Conservation (phyloP, 2,113 vertebrate genomes). For the Aplodontia rufa region DNA sequence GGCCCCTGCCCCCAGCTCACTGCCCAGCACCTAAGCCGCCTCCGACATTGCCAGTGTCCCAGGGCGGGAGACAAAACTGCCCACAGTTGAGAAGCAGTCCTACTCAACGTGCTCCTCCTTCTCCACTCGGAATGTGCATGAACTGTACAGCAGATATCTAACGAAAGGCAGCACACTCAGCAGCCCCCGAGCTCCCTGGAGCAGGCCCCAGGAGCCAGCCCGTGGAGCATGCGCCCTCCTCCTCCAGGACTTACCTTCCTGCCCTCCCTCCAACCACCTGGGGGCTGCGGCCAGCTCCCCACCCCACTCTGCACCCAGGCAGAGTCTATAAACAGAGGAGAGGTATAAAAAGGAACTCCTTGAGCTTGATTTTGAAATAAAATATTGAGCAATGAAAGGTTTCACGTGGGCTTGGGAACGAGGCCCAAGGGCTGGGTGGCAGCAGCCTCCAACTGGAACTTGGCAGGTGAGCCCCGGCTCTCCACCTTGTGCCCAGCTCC, state of each 20-base stretch:
- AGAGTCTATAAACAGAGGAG: background rate
- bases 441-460: accelerated
- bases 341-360: background rate
- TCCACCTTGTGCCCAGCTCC: background rate
- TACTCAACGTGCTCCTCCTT: accelerated
- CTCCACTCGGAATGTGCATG: accelerated
- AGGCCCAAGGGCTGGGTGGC: background rate
- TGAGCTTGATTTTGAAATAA: background rate
- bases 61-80: accelerated
- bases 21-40: background rate
- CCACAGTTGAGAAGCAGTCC: background rate
- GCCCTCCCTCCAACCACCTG: background rate
- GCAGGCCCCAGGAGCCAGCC: too few species aligned
- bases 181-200: too few species aligned
- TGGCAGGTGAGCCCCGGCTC: accelerated
- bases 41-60: too few species aligned
- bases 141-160: too few species aligned
- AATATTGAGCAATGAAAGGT: constrained; percentile 43
- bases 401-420: accelerated
- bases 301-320: background rate
- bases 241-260: background rate
- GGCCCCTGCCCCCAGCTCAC: background rate
- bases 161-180: too few species aligned
- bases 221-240: too few species aligned
- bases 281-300: background rate